Base-by-base conservation (phyloP, 2,113 vertebrate species). In the Litocranius walleri region DNA sequence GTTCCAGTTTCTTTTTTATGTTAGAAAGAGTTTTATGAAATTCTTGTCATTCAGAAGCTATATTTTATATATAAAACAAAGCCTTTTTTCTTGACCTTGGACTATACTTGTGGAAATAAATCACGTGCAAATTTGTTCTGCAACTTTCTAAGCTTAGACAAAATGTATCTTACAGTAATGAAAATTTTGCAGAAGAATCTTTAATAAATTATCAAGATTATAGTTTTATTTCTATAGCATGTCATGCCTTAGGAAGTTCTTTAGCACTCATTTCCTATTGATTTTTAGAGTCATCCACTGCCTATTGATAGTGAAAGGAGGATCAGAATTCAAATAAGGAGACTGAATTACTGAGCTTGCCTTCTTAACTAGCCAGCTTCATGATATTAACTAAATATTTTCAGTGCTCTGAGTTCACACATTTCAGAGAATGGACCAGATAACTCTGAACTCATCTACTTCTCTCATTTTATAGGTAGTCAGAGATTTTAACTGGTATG, bases 401-500 rank as follows among this genome's bases (percentile, higher is more conserved):
- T 90, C 33, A 92, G 7, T 9, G 59, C 16, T 23, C 17, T 17
- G 17, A 2, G 19, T 36, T 77, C 4, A 7, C 6, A 56, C 12
- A n/a, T 27, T 82, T 93, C 59, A 82, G 40, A 83, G 77, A 92
- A 59, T 6, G 43, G 33, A 25, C 15, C 71, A 86, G 16, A 27
- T n/a, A n/a, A n/a, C n/a, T n/a, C n/a, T n/a, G n/a, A n/a, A n/a
- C n/a, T n/a, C n/a, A n/a, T n/a, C n/a, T n/a, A 25, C 16, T 84
- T 90, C n/a, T 91, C 16, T 78, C 29, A 36, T 77, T 93, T 14
- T 62, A 50, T 67, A 97, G 61, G 78, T 45, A 62, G 61, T 48
- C n/a, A 52, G 40, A 96, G 54, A 88, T 93, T 93, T 94, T 86
- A 85, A 64, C 40, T 93, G 30, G 25, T 83, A 96, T 96, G 40